Evolutionary conservation across 2,888 invertebrate genomes (phyloP).

Genomic region (Nomada fucata): DNA sequence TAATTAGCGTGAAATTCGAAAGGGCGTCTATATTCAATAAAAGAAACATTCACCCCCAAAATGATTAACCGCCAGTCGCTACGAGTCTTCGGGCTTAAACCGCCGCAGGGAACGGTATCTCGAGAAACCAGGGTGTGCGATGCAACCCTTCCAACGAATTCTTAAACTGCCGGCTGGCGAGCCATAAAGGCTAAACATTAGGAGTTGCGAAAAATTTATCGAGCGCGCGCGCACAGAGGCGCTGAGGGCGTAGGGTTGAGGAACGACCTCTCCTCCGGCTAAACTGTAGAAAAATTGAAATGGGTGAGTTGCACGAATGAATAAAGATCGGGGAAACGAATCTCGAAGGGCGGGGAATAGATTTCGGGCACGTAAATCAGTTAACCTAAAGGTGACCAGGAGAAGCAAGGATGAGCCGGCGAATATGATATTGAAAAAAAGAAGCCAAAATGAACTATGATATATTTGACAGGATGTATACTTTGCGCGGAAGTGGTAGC

Average conservation of each 20-base stretch:
- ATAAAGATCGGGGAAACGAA: constrained; percentile 79
- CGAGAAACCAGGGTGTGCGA: neutral
- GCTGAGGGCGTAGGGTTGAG: constrained; percentile 51
- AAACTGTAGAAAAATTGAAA: constrained; percentile 83
- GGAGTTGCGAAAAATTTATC: constrained; percentile 59
- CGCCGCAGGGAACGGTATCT: neutral
- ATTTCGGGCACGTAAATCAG: constrained; percentile 75
- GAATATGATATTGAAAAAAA: constrained; percentile 76
- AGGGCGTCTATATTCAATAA: too few species aligned
- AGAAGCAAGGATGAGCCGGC: constrained; percentile 71
- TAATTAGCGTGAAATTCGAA: too few species aligned
- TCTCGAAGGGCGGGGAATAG: constrained; percentile 5
- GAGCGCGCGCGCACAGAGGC: constrained; percentile 62
- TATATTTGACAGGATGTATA: constrained; percentile 78
- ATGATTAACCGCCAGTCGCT: neutral
- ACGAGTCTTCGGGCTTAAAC: neutral
- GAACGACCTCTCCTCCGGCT: constrained; percentile 71
- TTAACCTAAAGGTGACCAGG: constrained; percentile 57
- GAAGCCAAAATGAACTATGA: constrained; percentile 84
- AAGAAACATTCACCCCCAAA: neutral
- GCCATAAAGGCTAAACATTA: constrained; percentile 52
- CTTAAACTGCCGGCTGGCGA: constrained; percentile 29
- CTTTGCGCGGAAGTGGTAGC: constrained; percentile 40
- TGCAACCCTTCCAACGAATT: constrained; percentile 21
- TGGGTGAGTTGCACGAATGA: constrained; percentile 82